Evolutionary conservation across 2,113 vertebrate genomes (phyloP).

Genomic region (Oceanodroma tethys): DNA sequence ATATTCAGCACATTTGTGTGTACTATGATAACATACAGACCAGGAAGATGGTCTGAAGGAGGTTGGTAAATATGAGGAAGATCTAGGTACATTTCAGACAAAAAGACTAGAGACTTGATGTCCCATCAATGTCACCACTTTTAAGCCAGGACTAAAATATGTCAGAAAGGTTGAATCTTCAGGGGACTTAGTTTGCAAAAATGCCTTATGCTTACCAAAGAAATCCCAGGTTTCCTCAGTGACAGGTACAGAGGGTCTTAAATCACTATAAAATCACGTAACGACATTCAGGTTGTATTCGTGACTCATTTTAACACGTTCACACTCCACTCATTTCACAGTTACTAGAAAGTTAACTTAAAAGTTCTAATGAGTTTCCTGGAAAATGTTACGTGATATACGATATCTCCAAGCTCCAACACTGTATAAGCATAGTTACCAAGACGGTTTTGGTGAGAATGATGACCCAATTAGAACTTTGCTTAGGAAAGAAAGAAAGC

Average conservation of each 20-base stretch:
- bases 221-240: neutral
- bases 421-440: neutral
- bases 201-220: neutral
- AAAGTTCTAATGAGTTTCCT: neutral
- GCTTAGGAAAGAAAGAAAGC: neutral
- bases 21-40: neutral
- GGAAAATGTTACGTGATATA: neutral
- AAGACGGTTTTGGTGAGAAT: neutral
- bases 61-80: neutral
- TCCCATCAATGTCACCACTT: neutral
- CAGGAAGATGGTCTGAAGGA: neutral
- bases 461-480: neutral
- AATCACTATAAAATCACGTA: neutral
- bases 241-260: neutral
- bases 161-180: neutral
- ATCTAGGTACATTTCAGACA: neutral
- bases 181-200: neutral
- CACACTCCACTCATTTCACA: neutral
- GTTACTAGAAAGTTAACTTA: neutral
- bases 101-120: neutral
- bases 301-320: neutral
- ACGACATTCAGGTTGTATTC: neutral
- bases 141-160: neutral
- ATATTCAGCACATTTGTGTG: neutral
- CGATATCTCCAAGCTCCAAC: neutral